Percentiles rank a stretch among this genome's conserved stretches.
Conservation (phyloP, 2,888 invertebrate genomes). For the Orchestes rusci region DNA sequence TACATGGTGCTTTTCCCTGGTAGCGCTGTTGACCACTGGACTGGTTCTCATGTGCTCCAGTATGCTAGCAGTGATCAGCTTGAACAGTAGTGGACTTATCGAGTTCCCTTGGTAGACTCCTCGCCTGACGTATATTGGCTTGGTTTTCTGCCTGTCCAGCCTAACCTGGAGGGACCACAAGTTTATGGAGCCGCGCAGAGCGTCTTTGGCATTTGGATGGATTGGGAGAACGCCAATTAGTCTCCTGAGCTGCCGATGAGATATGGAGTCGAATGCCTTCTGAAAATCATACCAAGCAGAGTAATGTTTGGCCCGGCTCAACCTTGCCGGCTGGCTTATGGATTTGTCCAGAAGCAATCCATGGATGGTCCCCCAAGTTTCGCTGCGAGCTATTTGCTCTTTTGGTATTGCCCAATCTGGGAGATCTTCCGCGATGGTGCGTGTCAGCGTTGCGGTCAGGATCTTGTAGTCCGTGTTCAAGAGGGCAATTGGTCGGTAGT, state of each 20-base stretch:
- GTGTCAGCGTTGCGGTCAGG: conserved; percentile 24
- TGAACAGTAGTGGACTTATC: conserved; percentile 3
- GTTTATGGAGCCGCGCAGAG: neutral
- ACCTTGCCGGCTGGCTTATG: neutral
- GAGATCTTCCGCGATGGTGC: conserved; percentile 13
- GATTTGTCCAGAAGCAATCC: conserved; percentile 14
- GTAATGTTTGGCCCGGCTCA: neutral
- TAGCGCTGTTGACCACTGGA: neutral
- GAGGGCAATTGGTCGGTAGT: conserved; percentile 31
- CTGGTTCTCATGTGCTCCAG: no score
- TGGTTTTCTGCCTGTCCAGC: conserved; percentile 8
- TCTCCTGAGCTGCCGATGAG: neutral
- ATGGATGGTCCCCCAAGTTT: conserved; percentile 29
- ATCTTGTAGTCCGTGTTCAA: conserved; percentile 31
- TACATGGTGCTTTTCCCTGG: neutral
- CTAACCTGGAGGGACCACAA: conserved; percentile 4
- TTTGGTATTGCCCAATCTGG: conserved; percentile 21
- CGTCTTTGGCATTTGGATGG: neutral
- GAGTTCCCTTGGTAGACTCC: neutral
- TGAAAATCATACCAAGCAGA: no score
- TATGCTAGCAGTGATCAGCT: conserved; percentile 2
- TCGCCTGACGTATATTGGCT: conserved; percentile 24
- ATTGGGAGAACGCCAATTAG: neutral
- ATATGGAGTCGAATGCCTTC: neutral
- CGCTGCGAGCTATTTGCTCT: conserved; percentile 23